Evolutionary conservation across 2,113 vertebrate genomes (phyloP).

Genomic region (Oophaga pumilio): DNA sequence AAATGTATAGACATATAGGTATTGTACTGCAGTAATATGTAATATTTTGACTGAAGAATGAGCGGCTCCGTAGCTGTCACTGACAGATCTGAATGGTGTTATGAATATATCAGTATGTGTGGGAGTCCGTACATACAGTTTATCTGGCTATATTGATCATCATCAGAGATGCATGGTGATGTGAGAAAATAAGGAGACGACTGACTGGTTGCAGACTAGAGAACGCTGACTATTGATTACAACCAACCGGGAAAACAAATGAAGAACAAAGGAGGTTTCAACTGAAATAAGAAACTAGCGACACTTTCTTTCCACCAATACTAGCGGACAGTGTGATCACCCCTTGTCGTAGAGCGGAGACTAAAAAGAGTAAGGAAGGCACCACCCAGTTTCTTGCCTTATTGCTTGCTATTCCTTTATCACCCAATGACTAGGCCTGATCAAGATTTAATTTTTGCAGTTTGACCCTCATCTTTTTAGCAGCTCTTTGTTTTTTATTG

Average conservation of each 20-base stretch:
- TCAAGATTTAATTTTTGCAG: too few species aligned
- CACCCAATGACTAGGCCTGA: too few species aligned
- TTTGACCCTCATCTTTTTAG: too few species aligned
- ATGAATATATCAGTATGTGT: constrained; percentile 8
- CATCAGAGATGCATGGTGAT: background rate
- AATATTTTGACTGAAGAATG: background rate
- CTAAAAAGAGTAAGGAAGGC: background rate
- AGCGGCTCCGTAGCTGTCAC: background rate
- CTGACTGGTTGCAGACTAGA: background rate
- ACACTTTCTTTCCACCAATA: background rate
- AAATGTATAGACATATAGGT: background rate
- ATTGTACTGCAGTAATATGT: background rate
- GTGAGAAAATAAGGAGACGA: background rate
- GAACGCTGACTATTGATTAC: background rate
- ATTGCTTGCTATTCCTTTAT: background rate
- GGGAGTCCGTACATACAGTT: constrained; percentile 6
- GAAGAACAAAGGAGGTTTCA: background rate
- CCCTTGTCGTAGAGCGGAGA: background rate
- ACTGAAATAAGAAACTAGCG: background rate
- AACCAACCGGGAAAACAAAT: constrained; percentile 3
- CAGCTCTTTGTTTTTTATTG: too few species aligned
- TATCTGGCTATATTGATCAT: background rate
- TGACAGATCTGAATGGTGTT: background rate
- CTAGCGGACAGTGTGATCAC: background rate
- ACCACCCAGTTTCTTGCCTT: background rate